Percentiles rank a stretch among this genome's conserved stretches.
These are phyloP conservation scores for Ommatoiulus sabulosus DNA, from an alignment of 2,888 invertebrate species.

Conservation along the genomic window DNA sequence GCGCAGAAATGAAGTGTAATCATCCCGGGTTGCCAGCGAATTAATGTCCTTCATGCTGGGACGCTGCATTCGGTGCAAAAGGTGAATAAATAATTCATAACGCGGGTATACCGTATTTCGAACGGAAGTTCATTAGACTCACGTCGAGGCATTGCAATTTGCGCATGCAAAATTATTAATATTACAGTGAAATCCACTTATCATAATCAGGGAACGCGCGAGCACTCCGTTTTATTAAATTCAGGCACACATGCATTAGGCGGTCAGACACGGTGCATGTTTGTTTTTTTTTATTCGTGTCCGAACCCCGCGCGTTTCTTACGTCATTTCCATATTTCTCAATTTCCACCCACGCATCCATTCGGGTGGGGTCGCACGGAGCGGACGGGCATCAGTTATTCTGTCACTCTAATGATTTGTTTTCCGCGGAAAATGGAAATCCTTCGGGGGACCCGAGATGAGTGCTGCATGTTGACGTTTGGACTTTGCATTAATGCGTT, in stretches of 20 bases:
- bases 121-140: background rate
- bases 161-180: background rate
- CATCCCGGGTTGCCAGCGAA: background rate
- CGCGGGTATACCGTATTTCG: background rate
- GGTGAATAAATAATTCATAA: constrained; percentile 1
- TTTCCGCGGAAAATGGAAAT: background rate
- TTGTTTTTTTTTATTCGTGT: background rate
- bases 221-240: background rate
- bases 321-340: background rate
- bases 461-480: background rate
- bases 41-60: background rate
- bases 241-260: background rate
- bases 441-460: background rate
- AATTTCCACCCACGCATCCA: background rate
- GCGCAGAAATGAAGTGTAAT: background rate
- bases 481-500: constrained; percentile 1
- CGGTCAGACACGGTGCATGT: background rate
- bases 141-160: background rate
- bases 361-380: background rate
- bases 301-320: background rate
- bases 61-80: background rate
- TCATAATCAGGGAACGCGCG: background rate
- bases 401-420: background rate
- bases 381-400: background rate
- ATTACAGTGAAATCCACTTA: constrained; percentile 1